phyloP scores from a whole-genome alignment of 2,113 vertebrate species.

The Coryphaenoides rupestris region DNA sequence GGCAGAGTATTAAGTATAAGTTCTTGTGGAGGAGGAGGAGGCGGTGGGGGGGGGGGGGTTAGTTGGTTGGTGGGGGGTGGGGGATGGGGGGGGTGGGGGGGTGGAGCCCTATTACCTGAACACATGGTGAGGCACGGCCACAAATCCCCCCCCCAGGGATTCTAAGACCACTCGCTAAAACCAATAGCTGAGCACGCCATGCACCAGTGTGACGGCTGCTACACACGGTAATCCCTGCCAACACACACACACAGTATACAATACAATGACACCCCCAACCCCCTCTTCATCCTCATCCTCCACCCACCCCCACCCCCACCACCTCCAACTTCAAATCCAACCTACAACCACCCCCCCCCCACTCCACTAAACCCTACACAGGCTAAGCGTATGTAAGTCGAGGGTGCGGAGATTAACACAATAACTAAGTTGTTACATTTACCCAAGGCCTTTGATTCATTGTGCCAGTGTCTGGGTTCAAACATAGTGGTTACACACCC shows the following conservation, averaged over 20 bases:
- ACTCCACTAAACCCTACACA: neutral
- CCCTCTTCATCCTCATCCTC: too few relatives aligned
- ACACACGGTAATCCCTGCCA: constrained; percentile 48
- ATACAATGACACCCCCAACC: neutral
- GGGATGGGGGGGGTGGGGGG: neutral
- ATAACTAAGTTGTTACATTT: too few relatives aligned
- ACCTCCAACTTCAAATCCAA: neutral
- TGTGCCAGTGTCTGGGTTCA: too few relatives aligned
- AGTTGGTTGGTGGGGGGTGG: too few relatives aligned
- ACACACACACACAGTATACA: neutral
- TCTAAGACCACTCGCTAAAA: constrained; percentile 34
- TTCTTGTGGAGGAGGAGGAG: too few relatives aligned
- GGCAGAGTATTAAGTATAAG: too few relatives aligned
- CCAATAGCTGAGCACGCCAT: constrained; percentile 33
- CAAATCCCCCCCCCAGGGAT: constrained; percentile 58
- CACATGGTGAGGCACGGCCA: constrained; percentile 56
- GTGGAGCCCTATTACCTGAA: constrained; percentile 49
- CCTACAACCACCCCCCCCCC: neutral
- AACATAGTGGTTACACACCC: neutral
- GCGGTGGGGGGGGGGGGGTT: neutral
- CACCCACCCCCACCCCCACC: too few relatives aligned
- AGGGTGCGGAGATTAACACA: neutral
- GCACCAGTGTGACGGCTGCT: constrained; percentile 40
- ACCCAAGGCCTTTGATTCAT: too few relatives aligned
- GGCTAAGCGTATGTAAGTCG: neutral